Conservation (phyloP, 2,888 invertebrate species). For the Cantharis nigra region DNA sequence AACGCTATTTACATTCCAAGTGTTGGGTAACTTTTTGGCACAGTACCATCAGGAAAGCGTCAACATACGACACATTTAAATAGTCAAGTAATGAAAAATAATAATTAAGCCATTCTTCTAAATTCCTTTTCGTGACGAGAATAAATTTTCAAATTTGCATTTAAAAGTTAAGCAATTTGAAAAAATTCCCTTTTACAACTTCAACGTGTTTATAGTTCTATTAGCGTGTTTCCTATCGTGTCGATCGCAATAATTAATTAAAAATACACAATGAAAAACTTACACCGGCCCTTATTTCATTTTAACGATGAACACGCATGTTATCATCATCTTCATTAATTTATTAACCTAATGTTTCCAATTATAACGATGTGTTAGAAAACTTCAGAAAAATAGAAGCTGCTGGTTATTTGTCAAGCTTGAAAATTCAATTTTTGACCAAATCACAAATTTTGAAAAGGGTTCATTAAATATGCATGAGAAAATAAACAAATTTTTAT, state of each 20-base stretch:
- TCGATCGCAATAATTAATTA: background rate
- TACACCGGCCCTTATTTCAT: background rate
- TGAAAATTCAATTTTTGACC: background rate
- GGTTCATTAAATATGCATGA: background rate
- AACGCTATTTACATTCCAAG: constrained; percentile 30
- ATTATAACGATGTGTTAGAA: background rate
- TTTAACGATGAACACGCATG: background rate
- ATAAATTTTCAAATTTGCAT: background rate
- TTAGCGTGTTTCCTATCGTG: background rate
- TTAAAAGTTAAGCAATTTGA: background rate
- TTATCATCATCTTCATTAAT: background rate
- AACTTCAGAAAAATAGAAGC: no score
- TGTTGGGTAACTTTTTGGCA: constrained; percentile 33
- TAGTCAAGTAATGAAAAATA: background rate
- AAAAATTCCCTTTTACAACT: background rate
- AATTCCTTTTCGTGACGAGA: background rate
- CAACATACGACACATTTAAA: constrained; percentile 9
- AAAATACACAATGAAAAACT: background rate
- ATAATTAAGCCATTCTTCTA: background rate
- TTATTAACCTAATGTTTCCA: background rate
- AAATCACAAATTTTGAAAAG: background rate
- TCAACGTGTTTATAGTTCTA: background rate
- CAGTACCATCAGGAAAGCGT: constrained; percentile 17
- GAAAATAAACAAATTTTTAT: background rate
- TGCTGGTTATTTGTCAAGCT: background rate